phyloP scores from a whole-genome alignment of 1,140 invertebrate species.

The Meloidogyne exigua region DNA sequence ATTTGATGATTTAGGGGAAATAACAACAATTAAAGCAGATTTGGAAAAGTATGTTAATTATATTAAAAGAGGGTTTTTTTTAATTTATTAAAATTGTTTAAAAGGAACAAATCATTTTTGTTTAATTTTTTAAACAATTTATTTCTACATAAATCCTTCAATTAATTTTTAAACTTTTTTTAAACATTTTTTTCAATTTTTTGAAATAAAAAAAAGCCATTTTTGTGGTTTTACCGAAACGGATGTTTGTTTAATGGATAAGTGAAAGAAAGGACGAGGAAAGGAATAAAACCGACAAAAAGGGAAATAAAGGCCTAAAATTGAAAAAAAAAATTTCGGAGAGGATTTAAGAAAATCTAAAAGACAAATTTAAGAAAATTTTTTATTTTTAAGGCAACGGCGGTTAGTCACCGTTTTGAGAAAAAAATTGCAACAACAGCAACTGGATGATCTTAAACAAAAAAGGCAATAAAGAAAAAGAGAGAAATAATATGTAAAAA shows the following conservation, averaged over 20 bases:
- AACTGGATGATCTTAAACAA: constrained; percentile 24
- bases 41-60: constrained; percentile 11
- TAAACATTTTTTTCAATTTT: background rate
- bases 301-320: background rate
- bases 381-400: constrained; percentile 35
- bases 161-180: background rate
- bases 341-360: background rate
- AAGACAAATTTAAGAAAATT: background rate
- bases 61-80: background rate
- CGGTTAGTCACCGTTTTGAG: constrained; percentile 43
- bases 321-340: background rate
- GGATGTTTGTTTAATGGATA: constrained; percentile 13
- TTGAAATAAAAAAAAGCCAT: background rate
- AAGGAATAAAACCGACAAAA: constrained; percentile 1
- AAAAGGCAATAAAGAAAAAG: background rate
- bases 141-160: too few relatives aligned
- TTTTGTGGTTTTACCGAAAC: background rate
- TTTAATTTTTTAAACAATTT: too few relatives aligned
- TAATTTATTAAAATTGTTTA: too few relatives aligned
- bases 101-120: too few relatives aligned
- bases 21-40: background rate
- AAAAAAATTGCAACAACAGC: constrained; percentile 40
- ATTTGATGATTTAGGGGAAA: background rate
- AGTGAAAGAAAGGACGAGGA: background rate
- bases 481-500: too few relatives aligned